Evolutionary conservation across 2,113 vertebrate species (phyloP).

Genomic region (Ctenodactylus gundi): DNA sequence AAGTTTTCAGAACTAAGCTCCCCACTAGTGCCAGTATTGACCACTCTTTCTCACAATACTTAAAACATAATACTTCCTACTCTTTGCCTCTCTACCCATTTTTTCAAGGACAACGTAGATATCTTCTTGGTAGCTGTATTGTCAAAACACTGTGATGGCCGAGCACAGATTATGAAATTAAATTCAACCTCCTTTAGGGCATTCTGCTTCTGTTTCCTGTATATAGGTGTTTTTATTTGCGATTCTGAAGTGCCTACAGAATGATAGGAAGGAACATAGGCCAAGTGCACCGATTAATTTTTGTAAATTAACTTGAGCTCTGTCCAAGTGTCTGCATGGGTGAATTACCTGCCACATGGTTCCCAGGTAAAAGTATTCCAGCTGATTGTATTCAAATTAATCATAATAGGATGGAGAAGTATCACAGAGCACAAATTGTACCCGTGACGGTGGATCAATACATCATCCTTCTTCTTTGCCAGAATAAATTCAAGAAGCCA

Average conservation of each 20-base stretch:
- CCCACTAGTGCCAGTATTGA: neutral
- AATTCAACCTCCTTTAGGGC: neutral
- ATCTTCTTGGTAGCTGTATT: neutral
- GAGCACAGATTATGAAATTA: neutral
- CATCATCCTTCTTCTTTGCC: neutral
- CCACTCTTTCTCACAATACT: rapidly evolving
- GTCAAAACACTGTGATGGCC: neutral
- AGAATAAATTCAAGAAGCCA: neutral
- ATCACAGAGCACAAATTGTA: neutral
- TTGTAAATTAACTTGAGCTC: neutral
- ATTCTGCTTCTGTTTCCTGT: neutral
- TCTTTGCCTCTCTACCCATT: neutral
- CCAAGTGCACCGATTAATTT: neutral
- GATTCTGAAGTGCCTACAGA: neutral
- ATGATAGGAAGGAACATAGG: neutral
- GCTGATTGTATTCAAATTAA: neutral
- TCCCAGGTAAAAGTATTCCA: neutral
- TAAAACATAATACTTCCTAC: neutral
- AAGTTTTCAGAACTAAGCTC: neutral
- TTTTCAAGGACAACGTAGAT: neutral
- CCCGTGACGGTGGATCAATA: neutral
- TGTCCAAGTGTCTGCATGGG: neutral
- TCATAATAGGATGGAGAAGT: neutral
- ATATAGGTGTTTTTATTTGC: neutral
- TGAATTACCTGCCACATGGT: neutral